Evolutionary conservation across 1,140 invertebrate genomes (phyloP), one percentile per base, ranked within the genome.

Genomic region (Venturia canescens): DNA sequence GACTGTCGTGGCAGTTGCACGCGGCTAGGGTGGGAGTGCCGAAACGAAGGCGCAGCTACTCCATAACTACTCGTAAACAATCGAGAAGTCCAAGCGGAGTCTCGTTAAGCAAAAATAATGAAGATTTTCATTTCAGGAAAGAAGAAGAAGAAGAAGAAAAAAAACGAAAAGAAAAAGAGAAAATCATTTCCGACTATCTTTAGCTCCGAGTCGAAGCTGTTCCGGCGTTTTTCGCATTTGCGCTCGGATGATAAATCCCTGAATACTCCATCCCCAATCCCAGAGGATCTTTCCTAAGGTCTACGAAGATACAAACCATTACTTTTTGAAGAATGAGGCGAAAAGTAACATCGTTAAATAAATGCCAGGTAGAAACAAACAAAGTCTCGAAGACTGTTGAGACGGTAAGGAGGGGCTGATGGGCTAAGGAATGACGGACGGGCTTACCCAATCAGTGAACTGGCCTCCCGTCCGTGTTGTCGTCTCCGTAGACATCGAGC

Each of bases 81-180:
- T 66, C 27, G 21, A n/a, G 3, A 27, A 66, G 60, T 66, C 26
- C 60, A 29, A 2, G 60, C 60, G 23, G 60, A 66, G 27, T 34
- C 79, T 80, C 79, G 79, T 80, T 80, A 80, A 76, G 79, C 79
- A 76, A 76, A 80, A 80, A 80, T 80, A 80, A 80, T 80, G 79
- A 72, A 80, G 79, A 80, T 75, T 80, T 15, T 66, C 9, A 66
- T 75, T 75, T 38, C 31, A 80, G 75, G 63, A 60, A 27, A 78
- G 23, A 48, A 48, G 11, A 38, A 70, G 21, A 27, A 1, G 53
- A 50, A n/a, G 27, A 48, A 4, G 60, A 70, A 44, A 27, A 1
- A 70, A 50, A n/a, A 34, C 29, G 27, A 80, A 63, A 29, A 29
- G 9, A 50, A 50, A 50, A 50, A 72, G 26, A 72, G 31, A 50